phyloP scores from a whole-genome alignment of 2,797 vertebrate genomes.

The Toxotes lorentzi region DNA sequence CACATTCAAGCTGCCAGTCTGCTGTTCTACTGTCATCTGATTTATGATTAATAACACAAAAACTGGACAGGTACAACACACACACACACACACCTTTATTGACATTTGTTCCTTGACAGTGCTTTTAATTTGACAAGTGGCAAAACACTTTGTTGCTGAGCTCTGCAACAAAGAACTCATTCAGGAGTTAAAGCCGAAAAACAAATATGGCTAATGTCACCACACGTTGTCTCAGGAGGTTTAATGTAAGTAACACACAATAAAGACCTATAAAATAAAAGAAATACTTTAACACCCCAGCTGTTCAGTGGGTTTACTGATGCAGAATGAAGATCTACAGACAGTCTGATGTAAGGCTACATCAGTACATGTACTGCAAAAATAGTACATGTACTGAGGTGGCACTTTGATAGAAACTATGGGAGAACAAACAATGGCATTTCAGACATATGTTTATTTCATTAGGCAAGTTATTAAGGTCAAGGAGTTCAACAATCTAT shows the following conservation, averaged over 20 bases:
- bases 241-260: slow-evolving; percentile 47
- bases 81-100: slow-evolving; percentile 34
- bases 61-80: slow-evolving; percentile 1
- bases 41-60: background rate
- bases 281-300: slow-evolving; percentile 5
- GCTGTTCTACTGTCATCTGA: background rate
- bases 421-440: background rate
- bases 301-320: slow-evolving; percentile 15
- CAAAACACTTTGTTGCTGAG: slow-evolving; percentile 4
- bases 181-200: slow-evolving; percentile 59
- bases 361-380: background rate
- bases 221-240: slow-evolving; percentile 16
- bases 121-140: slow-evolving; percentile 5
- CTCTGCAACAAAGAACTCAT: background rate
- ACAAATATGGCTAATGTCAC: slow-evolving; percentile 35
- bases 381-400: slow-evolving; percentile 18
- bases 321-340: background rate
- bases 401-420: slow-evolving; percentile 15
- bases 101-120: slow-evolving; percentile 13
- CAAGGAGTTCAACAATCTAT: background rate
- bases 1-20: too few species aligned
- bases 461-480: background rate
- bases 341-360: slow-evolving; percentile 15
- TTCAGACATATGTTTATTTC: background rate
- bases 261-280: slow-evolving; percentile 19